These are phyloP conservation scores for Thereuonema tuberculata DNA, from an alignment of 1,140 invertebrate species.

Conservation along the genomic window DNA sequence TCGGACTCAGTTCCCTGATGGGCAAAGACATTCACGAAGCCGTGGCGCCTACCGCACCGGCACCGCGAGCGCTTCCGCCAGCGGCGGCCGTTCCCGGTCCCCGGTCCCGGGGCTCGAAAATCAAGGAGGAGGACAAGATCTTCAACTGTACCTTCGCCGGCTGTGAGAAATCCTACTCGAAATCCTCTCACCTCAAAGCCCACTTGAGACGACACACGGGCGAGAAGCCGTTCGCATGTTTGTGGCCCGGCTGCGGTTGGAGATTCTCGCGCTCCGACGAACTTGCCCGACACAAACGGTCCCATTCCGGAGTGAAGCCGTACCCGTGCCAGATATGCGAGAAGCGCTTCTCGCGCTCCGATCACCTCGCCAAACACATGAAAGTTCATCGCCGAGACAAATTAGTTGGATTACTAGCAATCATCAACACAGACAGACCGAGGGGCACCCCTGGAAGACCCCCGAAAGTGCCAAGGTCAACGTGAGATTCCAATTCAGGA, in stretches of 20 bases:
- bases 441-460: too few species aligned
- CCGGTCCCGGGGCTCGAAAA: conserved; percentile 1
- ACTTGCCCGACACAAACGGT: conserved; percentile 62
- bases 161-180: conserved; percentile 63
- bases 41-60: not conserved
- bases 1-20: conserved; percentile 32
- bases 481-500: too few species aligned
- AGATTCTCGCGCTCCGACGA: conserved; percentile 88
- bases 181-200: conserved; percentile 85
- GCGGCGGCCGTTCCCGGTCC: not conserved
- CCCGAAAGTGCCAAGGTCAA: too few species aligned
- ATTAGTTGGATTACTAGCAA: too few species aligned
- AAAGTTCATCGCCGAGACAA: conserved; percentile 49
- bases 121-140: conserved; percentile 34
- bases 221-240: conserved; percentile 83
- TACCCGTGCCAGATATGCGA: conserved; percentile 69
- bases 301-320: conserved; percentile 71
- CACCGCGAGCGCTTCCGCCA: not conserved
- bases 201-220: conserved; percentile 85
- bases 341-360: conserved; percentile 75
- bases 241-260: conserved; percentile 86
- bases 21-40: conserved; percentile 14
- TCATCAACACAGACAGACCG: too few species aligned
- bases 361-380: conserved; percentile 77
- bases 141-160: conserved; percentile 47